phyloP scores from a whole-genome alignment of 2,888 invertebrate species.

The Pachydiplax longipennis region DNA sequence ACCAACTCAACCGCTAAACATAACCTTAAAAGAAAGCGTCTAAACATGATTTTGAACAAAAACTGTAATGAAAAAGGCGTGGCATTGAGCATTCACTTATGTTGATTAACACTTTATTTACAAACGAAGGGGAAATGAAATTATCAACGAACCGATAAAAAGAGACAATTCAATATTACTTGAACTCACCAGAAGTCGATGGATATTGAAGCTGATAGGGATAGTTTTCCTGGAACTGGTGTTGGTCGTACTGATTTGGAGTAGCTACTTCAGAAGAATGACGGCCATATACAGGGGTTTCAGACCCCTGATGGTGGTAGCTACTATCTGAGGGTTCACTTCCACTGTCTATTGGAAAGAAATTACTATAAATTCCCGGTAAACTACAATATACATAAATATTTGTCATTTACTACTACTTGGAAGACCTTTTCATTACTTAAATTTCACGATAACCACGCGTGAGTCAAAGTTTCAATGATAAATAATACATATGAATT shows the following conservation, averaged over 20 bases:
- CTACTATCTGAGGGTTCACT: conserved; percentile 47
- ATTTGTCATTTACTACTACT: neutral
- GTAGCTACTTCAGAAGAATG: conserved; percentile 1
- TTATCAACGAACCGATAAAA: too few species aligned
- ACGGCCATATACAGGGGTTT: conserved; percentile 16
- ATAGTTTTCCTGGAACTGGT: conserved; percentile 10
- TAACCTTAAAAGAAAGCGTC: too few species aligned
- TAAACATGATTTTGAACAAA: too few species aligned
- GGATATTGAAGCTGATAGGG: conserved; percentile 30
- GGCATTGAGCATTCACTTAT: too few species aligned
- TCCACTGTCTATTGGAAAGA: conserved; percentile 46
- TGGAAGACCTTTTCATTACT: neutral
- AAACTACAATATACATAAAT: neutral
- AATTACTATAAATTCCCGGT: neutral
- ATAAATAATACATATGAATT: neutral
- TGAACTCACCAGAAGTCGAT: conserved; percentile 11
- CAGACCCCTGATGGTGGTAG: conserved; percentile 46
- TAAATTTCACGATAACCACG: neutral
- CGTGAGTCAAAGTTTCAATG: neutral
- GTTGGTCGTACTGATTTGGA: neutral
- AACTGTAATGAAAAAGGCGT: too few species aligned
- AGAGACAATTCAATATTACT: neutral
- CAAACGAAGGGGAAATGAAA: too few species aligned
- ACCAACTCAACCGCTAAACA: too few species aligned
- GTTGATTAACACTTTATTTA: too few species aligned